phyloP scores from a whole-genome alignment of 1,140 invertebrate species.

The Drosophila parabipectinata region DNA sequence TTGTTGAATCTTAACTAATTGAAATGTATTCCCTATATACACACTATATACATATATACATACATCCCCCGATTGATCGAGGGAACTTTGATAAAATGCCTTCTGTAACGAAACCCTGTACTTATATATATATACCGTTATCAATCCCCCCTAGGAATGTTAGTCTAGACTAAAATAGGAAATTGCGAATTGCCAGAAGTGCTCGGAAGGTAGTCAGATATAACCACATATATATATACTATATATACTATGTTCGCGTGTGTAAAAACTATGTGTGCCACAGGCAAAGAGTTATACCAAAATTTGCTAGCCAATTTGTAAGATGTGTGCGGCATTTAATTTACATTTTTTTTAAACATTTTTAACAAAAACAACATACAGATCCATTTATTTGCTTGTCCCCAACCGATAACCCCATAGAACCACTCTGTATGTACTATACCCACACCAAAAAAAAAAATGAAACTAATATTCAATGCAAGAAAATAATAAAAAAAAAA shows the following conservation, averaged over 20 bases:
- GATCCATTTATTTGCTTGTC: conserved; percentile 35
- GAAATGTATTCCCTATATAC: conserved; percentile 11
- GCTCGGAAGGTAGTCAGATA: conserved; percentile 1
- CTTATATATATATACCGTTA: conserved; percentile 41
- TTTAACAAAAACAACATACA: conserved; percentile 5
- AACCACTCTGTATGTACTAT: conserved; percentile 35
- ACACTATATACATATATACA: conserved; percentile 18
- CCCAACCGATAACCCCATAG: conserved; percentile 16
- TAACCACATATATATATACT: background rate
- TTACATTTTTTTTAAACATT: conserved; percentile 33
- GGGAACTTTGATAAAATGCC: conserved; percentile 61
- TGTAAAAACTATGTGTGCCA: conserved; percentile 5
- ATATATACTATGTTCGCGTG: too few relatives aligned
- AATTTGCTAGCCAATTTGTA: conserved; percentile 36
- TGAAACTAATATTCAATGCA: conserved; percentile 31
- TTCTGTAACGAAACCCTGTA: conserved; percentile 38
- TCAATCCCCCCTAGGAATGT: conserved; percentile 9
- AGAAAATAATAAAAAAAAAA: conserved; percentile 28
- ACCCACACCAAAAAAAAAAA: conserved; percentile 21
- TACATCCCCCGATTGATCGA: conserved; percentile 14
- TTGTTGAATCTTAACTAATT: conserved; percentile 64
- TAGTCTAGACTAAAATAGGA: conserved; percentile 13
- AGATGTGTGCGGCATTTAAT: conserved; percentile 48
- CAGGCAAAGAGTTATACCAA: conserved; percentile 23
- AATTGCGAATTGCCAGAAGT: conserved; percentile 28